phyloP scores from a whole-genome alignment of 23 tunicate species.

The Oikopleura vanhoeffeni region DNA sequence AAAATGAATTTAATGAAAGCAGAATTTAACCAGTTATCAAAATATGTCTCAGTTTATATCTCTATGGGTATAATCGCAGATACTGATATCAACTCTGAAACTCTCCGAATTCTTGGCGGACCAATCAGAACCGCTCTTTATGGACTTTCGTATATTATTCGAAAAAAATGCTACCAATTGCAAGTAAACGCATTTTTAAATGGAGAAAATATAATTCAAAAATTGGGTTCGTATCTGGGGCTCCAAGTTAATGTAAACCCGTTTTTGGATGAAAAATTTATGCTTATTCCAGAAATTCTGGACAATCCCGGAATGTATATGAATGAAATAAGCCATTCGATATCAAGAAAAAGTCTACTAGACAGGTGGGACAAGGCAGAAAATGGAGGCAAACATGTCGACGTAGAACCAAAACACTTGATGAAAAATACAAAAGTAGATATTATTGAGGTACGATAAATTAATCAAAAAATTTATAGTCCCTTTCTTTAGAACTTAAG shows the following conservation, averaged over 20 bases:
- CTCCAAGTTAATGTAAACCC: neutral
- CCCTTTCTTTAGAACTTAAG: too few relatives aligned
- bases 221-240: too few relatives aligned
- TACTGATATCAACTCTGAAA: conserved; percentile 72
- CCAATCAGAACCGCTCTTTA: conserved; percentile 25
- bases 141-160: conserved; percentile 30
- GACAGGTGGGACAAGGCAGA: conserved; percentile 36
- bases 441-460: too few relatives aligned
- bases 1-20: neutral
- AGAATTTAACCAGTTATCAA: neutral
- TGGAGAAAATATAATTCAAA: too few relatives aligned
- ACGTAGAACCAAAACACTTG: neutral
- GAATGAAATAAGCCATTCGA: conserved; percentile 9
- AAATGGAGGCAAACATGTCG: conserved; percentile 18
- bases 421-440: neutral
- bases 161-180: conserved; percentile 26
- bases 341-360: conserved; percentile 19
- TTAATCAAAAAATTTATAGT: too few relatives aligned
- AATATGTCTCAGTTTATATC: conserved; percentile 18
- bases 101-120: conserved; percentile 36
- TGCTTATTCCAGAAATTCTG: neutral
- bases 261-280: neutral
- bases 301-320: conserved; percentile 15
- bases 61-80: conserved; percentile 61
- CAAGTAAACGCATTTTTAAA: too few relatives aligned